A percentile compares a stretch with the other conserved stretches of the same genome.
Conservation (phyloP, 1,140 invertebrate genomes). For the Patella vulgata region DNA sequence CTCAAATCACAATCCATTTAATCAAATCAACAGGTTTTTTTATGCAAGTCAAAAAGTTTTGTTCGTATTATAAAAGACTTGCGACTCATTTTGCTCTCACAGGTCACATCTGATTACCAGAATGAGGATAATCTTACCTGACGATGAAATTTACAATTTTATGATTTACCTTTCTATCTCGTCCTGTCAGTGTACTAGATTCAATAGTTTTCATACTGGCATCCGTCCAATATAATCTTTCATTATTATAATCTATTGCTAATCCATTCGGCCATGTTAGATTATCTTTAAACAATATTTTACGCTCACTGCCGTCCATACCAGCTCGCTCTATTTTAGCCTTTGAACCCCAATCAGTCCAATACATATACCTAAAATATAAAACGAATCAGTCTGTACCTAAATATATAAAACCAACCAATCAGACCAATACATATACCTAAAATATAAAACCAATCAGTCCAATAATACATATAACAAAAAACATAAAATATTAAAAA, state of each 20-base stretch:
- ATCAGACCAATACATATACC: constrained; percentile 91
- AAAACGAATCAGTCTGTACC: neutral
- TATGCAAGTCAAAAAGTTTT: too few relatives aligned
- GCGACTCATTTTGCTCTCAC: too few relatives aligned
- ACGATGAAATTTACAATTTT: neutral
- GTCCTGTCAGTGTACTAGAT: constrained; percentile 45
- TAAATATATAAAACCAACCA: constrained; percentile 65
- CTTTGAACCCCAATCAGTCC: constrained; percentile 99
- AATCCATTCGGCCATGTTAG: constrained; percentile 75
- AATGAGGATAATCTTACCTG: too few relatives aligned
- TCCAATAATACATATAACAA: neutral
- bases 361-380: constrained; percentile 77
- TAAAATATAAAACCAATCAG: constrained; percentile 26
- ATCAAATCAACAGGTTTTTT: too few relatives aligned
- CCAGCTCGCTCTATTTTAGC: constrained; percentile 95
- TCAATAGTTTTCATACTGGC: constrained; percentile 70
- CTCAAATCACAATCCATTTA: too few relatives aligned
- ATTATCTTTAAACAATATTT: constrained; percentile 69
- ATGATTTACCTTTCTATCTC: constrained; percentile 56
- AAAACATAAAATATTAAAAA: too few relatives aligned
- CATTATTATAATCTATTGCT: constrained; percentile 79
- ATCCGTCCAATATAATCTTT: constrained; percentile 94
- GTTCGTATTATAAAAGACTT: too few relatives aligned
- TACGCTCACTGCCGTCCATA: constrained; percentile 89
- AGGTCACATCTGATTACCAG: too few relatives aligned